phyloP scores from a whole-genome alignment of 2,888 invertebrate species.

The Drosophila greeni region DNA sequence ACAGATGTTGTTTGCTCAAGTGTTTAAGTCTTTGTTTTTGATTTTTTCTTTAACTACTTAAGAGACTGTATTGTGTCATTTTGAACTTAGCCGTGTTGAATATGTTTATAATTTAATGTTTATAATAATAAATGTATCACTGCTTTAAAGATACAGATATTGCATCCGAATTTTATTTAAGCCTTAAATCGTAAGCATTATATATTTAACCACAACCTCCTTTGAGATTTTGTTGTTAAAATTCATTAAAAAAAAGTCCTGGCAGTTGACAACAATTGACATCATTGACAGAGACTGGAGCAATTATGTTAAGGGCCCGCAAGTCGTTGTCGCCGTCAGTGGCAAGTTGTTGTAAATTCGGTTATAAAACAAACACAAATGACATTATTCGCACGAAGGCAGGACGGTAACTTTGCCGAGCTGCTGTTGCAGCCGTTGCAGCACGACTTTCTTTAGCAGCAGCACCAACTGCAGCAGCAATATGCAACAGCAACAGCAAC shows the following conservation, averaged over 20 bases:
- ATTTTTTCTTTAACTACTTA: conserved; percentile 6
- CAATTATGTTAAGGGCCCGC: conserved; percentile 53
- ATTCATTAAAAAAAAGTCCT: conserved; percentile 7
- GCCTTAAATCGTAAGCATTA: no score
- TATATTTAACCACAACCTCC: not conserved
- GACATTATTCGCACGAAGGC: conserved; percentile 73
- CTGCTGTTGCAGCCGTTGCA: conserved; percentile 62
- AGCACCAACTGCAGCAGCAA: conserved; percentile 28
- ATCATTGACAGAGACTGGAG: conserved; percentile 14
- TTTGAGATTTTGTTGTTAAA: not conserved
- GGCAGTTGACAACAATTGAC: conserved; percentile 3
- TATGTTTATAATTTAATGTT: not conserved
- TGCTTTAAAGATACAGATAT: not conserved
- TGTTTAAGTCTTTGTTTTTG: conserved; percentile 8
- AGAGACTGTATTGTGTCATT: conserved; percentile 9
- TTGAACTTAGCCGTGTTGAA: no score
- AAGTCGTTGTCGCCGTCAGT: conserved; percentile 34
- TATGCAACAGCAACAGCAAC: conserved; percentile 33
- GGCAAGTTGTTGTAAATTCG: conserved; percentile 64
- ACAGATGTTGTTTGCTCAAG: conserved; percentile 59
- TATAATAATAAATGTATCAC: not conserved
- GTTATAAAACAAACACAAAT: conserved; percentile 73
- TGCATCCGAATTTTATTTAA: no score
- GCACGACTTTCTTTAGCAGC: conserved; percentile 64
- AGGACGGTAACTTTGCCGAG: conserved; percentile 48